Base-by-base conservation (phyloP, 2,888 invertebrate species). In the Epicampocera succincta region DNA sequence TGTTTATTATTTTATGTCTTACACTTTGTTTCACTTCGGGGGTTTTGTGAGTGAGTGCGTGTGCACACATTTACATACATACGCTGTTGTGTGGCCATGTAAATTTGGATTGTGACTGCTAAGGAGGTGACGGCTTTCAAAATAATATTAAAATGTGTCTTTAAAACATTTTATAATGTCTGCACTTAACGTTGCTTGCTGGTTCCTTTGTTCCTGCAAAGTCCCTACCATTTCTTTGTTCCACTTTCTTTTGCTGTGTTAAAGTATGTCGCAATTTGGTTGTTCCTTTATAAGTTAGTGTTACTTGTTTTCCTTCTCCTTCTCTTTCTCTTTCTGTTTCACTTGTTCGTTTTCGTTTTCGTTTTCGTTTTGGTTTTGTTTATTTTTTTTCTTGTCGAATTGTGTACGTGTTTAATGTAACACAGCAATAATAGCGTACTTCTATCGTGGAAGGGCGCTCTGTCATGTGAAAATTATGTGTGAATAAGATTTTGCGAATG, bases 381-480 rank as follows among this genome's bases (percentile, higher is more conserved):
- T 69, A 12, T 19, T 25, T 25, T 25, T 5, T 2, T 5, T 5
- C 5, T 25, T 46, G 48, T 40, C 54, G 42, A 48, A 71, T 71
- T 29, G 48, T 65, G 56, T 72, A 78, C 77, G 77, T 72, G 77
- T 58, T 72, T 65, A 72, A 72, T 71, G 56, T 58, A 42, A 72
- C 58, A 72, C 25, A 38, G 38, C 65, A 63, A 71, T 63, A 63
- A 58, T 50, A 50, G 42, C 44, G 63, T 60, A 61, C 40, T 69
- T 69, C 19, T 44, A 56, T n/a, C n/a, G n/a, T n/a, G n/a, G 71
- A 38, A 33, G 40, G 42, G 46, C 50, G 48, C 54, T 33, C 48
- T 61, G 66, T 61, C 71, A 80, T 76, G 54, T 76, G 54, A 71
- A 76, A 80, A 80, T 76, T 72, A 66, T 75, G 60, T 78, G 65